Evolutionary conservation across 2,113 vertebrate genomes (phyloP).

Genomic region (Bagarius yarrelli): DNA sequence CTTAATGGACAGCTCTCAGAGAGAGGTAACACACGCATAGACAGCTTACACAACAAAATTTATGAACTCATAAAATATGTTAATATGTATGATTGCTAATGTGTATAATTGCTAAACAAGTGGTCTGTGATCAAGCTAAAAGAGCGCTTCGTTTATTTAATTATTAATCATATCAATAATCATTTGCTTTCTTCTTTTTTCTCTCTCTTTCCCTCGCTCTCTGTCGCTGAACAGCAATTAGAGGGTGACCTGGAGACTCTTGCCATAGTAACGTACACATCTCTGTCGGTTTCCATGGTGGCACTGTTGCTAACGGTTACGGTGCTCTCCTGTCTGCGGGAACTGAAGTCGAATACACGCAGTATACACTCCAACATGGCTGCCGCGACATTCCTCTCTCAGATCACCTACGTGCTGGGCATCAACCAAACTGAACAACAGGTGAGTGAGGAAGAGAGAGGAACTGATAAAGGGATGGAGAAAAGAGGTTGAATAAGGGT

Average conservation of each 20-base stretch:
- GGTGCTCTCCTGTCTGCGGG: slow-evolving; percentile 87
- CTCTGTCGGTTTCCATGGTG: slow-evolving; percentile 82
- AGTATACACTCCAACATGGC: slow-evolving; percentile 93
- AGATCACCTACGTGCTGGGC: slow-evolving; percentile 90
- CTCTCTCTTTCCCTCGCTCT: slow-evolving; percentile 4
- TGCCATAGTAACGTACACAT: slow-evolving; percentile 88
- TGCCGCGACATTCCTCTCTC: slow-evolving; percentile 85
- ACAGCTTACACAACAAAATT: not conserved
- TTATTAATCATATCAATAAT: slow-evolving; percentile 1
- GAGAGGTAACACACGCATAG: slow-evolving; percentile 79
- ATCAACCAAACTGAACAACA: slow-evolving; percentile 94
- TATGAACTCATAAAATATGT: slow-evolving; percentile 12
- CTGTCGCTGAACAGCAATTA: slow-evolving; percentile 73
- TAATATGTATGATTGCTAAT: not conserved
- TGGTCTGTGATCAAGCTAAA: not conserved
- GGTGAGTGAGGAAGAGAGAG: slow-evolving; percentile 62
- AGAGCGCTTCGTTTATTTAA: not conserved
- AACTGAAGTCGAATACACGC: slow-evolving; percentile 92
- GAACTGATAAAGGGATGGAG: not conserved
- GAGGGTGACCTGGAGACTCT: slow-evolving; percentile 93
- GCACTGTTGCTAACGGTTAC: slow-evolving; percentile 84
- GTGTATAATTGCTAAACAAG: not conserved
- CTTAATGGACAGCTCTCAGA: slow-evolving; percentile 95
- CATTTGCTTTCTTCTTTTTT: not conserved
- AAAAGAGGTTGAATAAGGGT: not conserved